Conservation (phyloP, 2,888 invertebrate species). For the Dasysyrphus albostriatus region DNA sequence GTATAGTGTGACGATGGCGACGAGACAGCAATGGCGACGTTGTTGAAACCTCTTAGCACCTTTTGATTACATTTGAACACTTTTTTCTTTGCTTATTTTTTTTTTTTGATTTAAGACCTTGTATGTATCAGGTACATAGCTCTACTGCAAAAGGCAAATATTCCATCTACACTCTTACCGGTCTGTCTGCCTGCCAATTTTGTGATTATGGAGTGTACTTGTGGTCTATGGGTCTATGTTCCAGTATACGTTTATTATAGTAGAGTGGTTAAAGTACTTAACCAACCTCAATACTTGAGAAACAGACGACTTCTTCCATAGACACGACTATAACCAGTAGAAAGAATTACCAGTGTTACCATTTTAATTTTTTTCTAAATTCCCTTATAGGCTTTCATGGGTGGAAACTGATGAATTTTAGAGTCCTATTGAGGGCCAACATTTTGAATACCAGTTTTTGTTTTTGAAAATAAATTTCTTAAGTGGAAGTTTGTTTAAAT, state of each 20-base stretch:
- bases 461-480: no score
- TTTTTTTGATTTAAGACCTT: not conserved
- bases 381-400: not conserved
- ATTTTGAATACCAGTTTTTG: no score
- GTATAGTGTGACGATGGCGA: not conserved
- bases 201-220: conserved; percentile 53
- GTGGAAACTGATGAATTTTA: not conserved
- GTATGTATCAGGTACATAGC: conserved; percentile 36
- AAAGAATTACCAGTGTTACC: conserved; percentile 19
- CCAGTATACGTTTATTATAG: not conserved
- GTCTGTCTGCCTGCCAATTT: conserved; percentile 7
- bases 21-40: conserved; percentile 19
- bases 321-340: not conserved
- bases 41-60: conserved; percentile 72
- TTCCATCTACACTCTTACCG: conserved; percentile 35
- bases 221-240: conserved; percentile 57
- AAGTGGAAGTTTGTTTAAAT: no score
- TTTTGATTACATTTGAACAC: conserved; percentile 49
- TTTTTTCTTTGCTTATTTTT: not conserved
- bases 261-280: conserved; percentile 56
- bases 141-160: conserved; percentile 50
- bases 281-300: conserved; percentile 38
- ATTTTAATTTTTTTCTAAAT: not conserved
- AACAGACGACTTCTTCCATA: conserved; percentile 12
- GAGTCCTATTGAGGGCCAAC: no score